Percentiles rank a stretch among this genome's conserved stretches.
These are phyloP conservation scores for Drosophila diplacantha DNA, from an alignment of 2,888 invertebrate species.

Conservation along the genomic window DNA sequence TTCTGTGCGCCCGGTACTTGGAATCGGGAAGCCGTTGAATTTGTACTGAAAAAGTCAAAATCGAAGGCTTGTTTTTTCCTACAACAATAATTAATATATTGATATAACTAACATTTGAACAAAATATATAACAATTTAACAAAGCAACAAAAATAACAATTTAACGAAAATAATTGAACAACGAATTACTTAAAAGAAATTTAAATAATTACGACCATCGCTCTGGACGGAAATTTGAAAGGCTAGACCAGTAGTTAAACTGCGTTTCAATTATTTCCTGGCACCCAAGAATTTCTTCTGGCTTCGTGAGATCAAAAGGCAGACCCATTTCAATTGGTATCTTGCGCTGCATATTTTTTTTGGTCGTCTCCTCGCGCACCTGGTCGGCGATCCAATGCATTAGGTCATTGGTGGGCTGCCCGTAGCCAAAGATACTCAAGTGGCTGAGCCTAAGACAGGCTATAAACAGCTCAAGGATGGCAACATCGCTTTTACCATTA, in stretches of 20 bases:
- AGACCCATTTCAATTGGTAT: conserved; percentile 2
- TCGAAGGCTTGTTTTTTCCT: neutral
- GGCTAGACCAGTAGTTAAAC: neutral
- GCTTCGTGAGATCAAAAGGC: neutral
- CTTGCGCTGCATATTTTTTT: neutral
- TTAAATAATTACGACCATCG: neutral
- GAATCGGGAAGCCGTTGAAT: too few species aligned
- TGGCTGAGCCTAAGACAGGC: conserved; percentile 1
- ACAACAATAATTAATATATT: neutral
- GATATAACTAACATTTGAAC: neutral
- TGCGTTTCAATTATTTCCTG: neutral
- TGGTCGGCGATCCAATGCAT: neutral
- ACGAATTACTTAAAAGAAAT: neutral
- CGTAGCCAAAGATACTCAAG: neutral
- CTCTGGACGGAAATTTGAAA: neutral
- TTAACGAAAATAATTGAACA: neutral
- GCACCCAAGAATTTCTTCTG: neutral
- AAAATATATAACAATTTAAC: neutral
- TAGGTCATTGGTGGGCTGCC: neutral
- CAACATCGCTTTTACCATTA: neutral
- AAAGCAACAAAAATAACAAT: neutral
- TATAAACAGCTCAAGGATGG: neutral
- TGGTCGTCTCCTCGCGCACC: neutral
- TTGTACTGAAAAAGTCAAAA: too few species aligned
- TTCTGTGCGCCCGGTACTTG: too few species aligned